Conservation (phyloP, 2,113 vertebrate genomes). For the Phyllostomus hastatus region DNA sequence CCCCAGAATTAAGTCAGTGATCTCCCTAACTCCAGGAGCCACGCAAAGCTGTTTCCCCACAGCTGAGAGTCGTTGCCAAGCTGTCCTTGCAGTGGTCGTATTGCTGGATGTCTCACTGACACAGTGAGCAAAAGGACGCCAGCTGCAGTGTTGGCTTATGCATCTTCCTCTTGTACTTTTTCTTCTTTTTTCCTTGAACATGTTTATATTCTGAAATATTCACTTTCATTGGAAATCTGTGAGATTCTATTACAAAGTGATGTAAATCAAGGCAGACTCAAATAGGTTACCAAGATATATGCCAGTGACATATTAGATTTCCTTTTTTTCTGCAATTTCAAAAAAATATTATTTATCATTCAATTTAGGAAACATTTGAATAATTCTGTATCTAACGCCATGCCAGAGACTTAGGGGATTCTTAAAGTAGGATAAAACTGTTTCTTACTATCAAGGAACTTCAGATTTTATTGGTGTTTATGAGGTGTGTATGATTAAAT, state of each 20-base stretch:
- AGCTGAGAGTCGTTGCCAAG: not conserved
- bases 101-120: not conserved
- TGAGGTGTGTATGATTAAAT: conserved; percentile 33
- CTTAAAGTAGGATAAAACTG: not conserved
- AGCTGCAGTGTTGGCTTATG: not conserved
- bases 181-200: not conserved
- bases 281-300: not conserved
- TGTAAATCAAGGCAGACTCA: conserved; percentile 35
- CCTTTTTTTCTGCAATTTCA: conserved; percentile 8
- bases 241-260: conserved; percentile 36
- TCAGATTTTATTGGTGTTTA: conserved; percentile 20
- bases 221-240: not conserved
- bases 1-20: not conserved
- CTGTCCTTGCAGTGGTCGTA: not conserved
- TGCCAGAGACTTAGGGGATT: not conserved
- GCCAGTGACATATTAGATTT: conserved; percentile 38
- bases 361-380: conserved; percentile 51
- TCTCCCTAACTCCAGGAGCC: not conserved
- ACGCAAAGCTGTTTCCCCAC: not conserved
- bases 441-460: not conserved
- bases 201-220: conserved; percentile 29
- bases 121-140: not conserved
- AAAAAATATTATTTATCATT: conserved; percentile 60
- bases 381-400: conserved; percentile 35
- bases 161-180: not conserved